These are phyloP conservation scores for Rotaria sp. DNA, from an alignment of 2,888 invertebrate genomes.

Conservation along the genomic window DNA sequence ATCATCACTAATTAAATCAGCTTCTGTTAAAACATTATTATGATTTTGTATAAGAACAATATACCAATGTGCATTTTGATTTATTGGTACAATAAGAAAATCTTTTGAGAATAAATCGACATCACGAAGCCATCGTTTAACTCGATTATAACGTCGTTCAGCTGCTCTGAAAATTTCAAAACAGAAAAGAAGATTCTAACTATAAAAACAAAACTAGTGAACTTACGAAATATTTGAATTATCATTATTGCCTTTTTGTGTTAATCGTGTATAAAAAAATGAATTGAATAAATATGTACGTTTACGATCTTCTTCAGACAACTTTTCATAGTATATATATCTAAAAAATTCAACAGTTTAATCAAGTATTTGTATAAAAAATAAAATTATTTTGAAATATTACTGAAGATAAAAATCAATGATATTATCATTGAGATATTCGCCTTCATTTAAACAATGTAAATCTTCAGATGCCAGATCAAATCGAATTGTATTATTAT, in stretches of 20 bases:
- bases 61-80: conserved; percentile 94
- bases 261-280: conserved; percentile 87
- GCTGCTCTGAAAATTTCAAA: conserved; percentile 10
- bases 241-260: conserved; percentile 59
- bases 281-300: conserved; percentile 88
- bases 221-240: conserved; percentile 18
- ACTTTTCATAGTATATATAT: conserved; percentile 68
- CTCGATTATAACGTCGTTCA: conserved; percentile 67
- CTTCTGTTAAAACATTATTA: conserved; percentile 11
- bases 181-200: background rate
- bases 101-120: conserved; percentile 93
- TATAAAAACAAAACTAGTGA: background rate
- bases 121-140: conserved; percentile 91
- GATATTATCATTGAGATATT: conserved; percentile 91
- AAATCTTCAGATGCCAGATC: conserved; percentile 67
- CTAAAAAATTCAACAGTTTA: conserved; percentile 47
- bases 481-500: conserved; percentile 14
- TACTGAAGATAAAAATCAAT: conserved; percentile 89
- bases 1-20: background rate
- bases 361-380: background rate
- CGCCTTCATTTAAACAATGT: conserved; percentile 78
- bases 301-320: conserved; percentile 67
- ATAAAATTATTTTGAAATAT: conserved; percentile 43
- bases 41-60: conserved; percentile 61
- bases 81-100: conserved; percentile 89